phyloP scores from a whole-genome alignment of 1,140 invertebrate genomes.

The Heterodera schachtii region DNA sequence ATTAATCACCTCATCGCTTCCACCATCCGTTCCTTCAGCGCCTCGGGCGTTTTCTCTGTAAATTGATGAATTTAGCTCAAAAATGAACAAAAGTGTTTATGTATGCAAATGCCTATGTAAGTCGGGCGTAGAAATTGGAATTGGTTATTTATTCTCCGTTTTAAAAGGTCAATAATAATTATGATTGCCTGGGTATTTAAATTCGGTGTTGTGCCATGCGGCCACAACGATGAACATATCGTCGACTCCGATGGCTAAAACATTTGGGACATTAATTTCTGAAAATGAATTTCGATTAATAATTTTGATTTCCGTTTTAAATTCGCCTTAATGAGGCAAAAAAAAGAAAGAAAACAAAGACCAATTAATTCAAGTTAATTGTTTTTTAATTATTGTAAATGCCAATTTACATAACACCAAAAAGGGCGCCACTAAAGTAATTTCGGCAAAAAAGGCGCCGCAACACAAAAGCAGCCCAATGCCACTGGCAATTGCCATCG shows the following conservation, averaged over 20 bases:
- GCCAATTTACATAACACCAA: constrained; percentile 84
- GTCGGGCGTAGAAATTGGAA: too few species aligned
- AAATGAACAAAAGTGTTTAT: too few species aligned
- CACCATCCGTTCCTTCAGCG: constrained; percentile 61
- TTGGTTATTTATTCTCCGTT: too few species aligned
- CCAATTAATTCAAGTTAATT: too few species aligned
- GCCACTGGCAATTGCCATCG: constrained; percentile 83
- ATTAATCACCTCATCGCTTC: constrained; percentile 56
- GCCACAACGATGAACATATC: constrained; percentile 71
- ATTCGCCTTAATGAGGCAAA: too few species aligned
- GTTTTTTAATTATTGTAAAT: neutral
- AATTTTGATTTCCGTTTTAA: neutral
- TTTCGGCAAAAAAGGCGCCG: constrained; percentile 88
- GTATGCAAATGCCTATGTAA: too few species aligned
- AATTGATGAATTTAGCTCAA: too few species aligned
- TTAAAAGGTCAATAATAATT: too few species aligned
- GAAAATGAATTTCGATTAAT: neutral
- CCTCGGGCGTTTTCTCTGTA: constrained; percentile 46
- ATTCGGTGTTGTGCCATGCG: constrained; percentile 65
- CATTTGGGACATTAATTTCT: neutral
- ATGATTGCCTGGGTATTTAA: constrained; percentile 52
- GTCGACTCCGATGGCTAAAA: constrained; percentile 69
- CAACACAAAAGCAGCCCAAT: constrained; percentile 88
- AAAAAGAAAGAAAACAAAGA: too few species aligned
- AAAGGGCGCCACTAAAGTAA: constrained; percentile 89